Percentiles rank a stretch among this genome's conserved stretches.
Evolutionary conservation across 2,888 invertebrate genomes (phyloP).

Genomic region (Pediacus dermestoides): DNA sequence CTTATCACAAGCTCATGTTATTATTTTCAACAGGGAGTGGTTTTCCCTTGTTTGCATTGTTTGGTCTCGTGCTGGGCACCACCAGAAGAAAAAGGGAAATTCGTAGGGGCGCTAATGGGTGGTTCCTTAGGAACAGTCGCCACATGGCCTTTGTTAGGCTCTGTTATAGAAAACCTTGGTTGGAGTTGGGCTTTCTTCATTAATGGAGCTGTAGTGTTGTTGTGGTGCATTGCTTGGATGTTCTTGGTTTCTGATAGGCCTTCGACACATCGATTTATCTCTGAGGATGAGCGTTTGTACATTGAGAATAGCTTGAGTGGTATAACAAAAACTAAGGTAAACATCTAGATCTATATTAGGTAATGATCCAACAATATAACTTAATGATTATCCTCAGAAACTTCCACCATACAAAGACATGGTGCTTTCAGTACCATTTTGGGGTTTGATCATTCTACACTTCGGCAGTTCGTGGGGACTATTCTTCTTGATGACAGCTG

Average conservation of each 20-base stretch:
- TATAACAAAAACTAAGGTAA: background rate
- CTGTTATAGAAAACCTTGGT: conserved; percentile 46
- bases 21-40: conserved; percentile 43
- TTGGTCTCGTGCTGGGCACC: conserved; percentile 51
- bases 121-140: conserved; percentile 53
- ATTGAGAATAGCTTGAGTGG: conserved; percentile 47
- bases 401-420: conserved; percentile 65
- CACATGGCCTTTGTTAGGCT: conserved; percentile 51
- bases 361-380: conserved; percentile 5
- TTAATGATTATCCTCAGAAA: too few relatives aligned
- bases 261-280: conserved; percentile 55
- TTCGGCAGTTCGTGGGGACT: conserved; percentile 76
- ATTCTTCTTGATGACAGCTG: conserved; percentile 71
- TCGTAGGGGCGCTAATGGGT: conserved; percentile 52
- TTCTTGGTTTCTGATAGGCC: conserved; percentile 54
- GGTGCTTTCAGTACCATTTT: conserved; percentile 63
- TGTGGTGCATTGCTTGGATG: conserved; percentile 50
- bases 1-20: background rate
- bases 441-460: conserved; percentile 63
- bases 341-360: background rate
- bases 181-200: conserved; percentile 46
- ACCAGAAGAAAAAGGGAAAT: conserved; percentile 51
- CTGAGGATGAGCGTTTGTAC: conserved; percentile 50
- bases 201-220: conserved; percentile 37
- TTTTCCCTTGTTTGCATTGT: conserved; percentile 44